Evolutionary conservation across 2,797 vertebrate genomes (phyloP).

Genomic region (Cryptoblepharus egeriae): DNA sequence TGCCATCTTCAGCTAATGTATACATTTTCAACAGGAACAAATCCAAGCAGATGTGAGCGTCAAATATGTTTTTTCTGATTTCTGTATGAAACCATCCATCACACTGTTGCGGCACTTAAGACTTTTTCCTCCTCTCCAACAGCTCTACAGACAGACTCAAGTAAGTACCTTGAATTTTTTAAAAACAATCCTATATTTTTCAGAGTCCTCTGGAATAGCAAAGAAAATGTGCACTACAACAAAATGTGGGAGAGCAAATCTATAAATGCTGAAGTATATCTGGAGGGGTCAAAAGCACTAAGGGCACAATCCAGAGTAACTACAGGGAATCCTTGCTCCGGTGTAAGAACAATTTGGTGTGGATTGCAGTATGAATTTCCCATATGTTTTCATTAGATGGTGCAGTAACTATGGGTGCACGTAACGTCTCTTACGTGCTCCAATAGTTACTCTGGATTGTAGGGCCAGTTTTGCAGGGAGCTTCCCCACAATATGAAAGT

Average conservation of each 20-base stretch:
- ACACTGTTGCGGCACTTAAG: slow-evolving; percentile 37
- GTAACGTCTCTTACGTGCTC: too few relatives aligned
- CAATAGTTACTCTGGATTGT: too few relatives aligned
- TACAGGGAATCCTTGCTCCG: too few relatives aligned
- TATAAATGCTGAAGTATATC: too few relatives aligned
- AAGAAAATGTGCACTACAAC: slow-evolving; percentile 20
- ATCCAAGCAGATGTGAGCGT: slow-evolving; percentile 5
- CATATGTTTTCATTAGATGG: too few relatives aligned
- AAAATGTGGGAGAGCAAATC: slow-evolving; percentile 29
- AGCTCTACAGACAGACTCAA: slow-evolving; percentile 36
- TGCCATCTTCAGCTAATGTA: slow-evolving; percentile 23
- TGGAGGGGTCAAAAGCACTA: too few relatives aligned
- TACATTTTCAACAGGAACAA: slow-evolving; percentile 45
- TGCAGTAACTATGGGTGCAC: too few relatives aligned
- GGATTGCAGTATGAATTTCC: too few relatives aligned
- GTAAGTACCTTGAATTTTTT: slow-evolving; percentile 22
- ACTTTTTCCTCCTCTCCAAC: neutral
- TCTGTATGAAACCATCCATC: slow-evolving; percentile 63
- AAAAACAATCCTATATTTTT: slow-evolving; percentile 44
- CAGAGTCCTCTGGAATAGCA: slow-evolving; percentile 37
- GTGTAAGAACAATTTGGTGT: too few relatives aligned
- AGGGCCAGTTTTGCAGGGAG: too few relatives aligned
- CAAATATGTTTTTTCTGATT: slow-evolving; percentile 64
- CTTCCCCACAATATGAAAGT: too few relatives aligned
- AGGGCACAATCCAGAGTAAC: too few relatives aligned